Evolutionary conservation across 2,797 vertebrate species (phyloP).

Genomic region (Hoplostethus mediterraneus): DNA sequence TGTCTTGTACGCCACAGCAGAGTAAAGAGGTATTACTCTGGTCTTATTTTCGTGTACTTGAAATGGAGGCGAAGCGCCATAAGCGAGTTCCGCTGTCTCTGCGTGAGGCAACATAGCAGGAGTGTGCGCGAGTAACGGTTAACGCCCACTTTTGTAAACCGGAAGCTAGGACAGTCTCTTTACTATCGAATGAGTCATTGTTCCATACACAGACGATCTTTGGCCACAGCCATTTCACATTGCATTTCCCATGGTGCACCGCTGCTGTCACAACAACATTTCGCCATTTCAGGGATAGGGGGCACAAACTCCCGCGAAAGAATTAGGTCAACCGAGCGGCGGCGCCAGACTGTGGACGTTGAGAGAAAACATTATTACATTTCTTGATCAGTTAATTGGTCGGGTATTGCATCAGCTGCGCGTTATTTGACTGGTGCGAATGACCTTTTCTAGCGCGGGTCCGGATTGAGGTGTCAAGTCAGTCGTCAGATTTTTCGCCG

Average conservation of each 20-base stretch:
- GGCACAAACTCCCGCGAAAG: constrained; percentile 46
- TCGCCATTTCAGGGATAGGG: constrained; percentile 82
- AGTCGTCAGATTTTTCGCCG: constrained; percentile 56
- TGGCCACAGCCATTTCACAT: constrained; percentile 75
- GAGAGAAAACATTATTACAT: background rate
- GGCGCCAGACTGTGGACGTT: background rate
- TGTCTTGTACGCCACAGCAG: background rate
- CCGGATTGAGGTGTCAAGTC: constrained; percentile 74
- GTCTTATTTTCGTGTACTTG: background rate
- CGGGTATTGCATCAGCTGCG: constrained; percentile 59
- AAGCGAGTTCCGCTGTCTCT: no score
- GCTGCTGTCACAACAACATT: constrained; percentile 77
- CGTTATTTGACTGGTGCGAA: constrained; percentile 46
- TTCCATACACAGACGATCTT: constrained; percentile 26
- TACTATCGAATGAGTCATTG: background rate
- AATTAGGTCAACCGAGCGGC: constrained; percentile 71
- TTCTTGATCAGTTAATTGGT: background rate
- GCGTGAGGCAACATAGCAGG: no score
- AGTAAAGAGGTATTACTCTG: constrained; percentile 20
- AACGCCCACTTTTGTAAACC: no score
- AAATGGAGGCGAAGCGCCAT: no score
- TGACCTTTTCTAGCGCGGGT: constrained; percentile 66
- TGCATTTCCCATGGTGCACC: constrained; percentile 71
- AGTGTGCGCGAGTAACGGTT: no score
- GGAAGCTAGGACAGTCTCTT: no score